phyloP scores from a whole-genome alignment of 2,113 vertebrate species.

The Pangasianodon gigas region DNA sequence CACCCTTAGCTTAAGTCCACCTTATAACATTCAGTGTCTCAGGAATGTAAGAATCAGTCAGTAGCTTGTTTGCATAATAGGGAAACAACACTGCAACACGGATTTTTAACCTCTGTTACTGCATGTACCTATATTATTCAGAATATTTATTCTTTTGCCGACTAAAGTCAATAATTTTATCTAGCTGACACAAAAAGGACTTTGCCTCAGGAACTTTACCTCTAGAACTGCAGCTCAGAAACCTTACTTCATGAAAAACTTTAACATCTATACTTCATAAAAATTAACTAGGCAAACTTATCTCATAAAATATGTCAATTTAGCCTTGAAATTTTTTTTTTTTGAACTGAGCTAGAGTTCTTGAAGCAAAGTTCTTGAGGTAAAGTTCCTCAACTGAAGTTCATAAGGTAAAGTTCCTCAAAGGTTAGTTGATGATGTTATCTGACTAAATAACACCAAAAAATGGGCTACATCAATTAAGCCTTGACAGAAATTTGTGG shows the following conservation, averaged over 20 bases:
- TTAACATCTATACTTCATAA: neutral
- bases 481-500: neutral
- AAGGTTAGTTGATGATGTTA: neutral
- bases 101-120: neutral
- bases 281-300: neutral
- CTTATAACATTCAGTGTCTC: neutral
- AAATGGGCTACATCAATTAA: neutral
- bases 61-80: neutral
- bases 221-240: neutral
- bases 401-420: neutral
- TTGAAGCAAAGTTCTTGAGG: neutral
- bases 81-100: neutral
- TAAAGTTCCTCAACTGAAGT: neutral
- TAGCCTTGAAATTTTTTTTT: neutral
- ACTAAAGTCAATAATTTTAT: neutral
- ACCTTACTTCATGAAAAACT: neutral
- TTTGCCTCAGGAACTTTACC: neutral
- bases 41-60: neutral
- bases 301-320: neutral
- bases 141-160: neutral
- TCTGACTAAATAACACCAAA: neutral
- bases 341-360: neutral
- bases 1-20: neutral
- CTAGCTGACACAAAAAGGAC: neutral
- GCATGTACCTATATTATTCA: neutral